Base-by-base conservation (phyloP, 2,888 invertebrate species). In the Epicampocera succincta region DNA sequence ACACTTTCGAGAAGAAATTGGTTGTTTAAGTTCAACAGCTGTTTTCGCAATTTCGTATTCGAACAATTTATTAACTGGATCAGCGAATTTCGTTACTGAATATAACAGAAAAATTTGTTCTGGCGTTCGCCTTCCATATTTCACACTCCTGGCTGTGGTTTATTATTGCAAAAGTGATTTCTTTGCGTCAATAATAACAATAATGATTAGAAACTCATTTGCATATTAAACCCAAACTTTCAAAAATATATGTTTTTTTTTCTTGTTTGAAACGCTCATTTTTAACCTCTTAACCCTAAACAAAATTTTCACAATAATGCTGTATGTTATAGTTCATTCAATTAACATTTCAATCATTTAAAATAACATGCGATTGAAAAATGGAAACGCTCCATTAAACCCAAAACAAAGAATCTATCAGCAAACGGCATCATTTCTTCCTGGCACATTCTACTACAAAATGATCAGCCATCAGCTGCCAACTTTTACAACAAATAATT, bases 391-490 rank as follows among this genome's bases (percentile, higher is more conserved):
- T 71, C 69, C 58, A 71, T 71, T 71, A 71, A 48, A 19, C 5
- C 21, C 9, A 52, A 2, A 50, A 58, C 42, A 38, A 38, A 33
- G 54, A 38, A 1, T 48, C 44, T 44, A n/a, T 46, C 61, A 61
- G 68, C 56, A 74, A 69, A 69, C 68, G 52, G 29, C 42, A 61
- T 33, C 40, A 13, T 5, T 66, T 66, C 46, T 52, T 60, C 54
- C 29, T 54, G 72, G 66, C 72, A 78, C 65, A 78, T 78, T 72
- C 58, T 52, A 76, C 58, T 52, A 76, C 19, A 38, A 46, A 78
- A 54, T 63, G 48, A 69, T 63, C 81, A 61, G 48, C 48, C 63
- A 63, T 63, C 77, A 73, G 77, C 77, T 78, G 74, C 63, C 74
- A 74, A 78, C 25, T 63, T 58, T 60, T 74, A 69, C 50, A 71